These are phyloP conservation scores for Ametastegia equiseti DNA, from an alignment of 2,888 invertebrate genomes.

Conservation along the genomic window DNA sequence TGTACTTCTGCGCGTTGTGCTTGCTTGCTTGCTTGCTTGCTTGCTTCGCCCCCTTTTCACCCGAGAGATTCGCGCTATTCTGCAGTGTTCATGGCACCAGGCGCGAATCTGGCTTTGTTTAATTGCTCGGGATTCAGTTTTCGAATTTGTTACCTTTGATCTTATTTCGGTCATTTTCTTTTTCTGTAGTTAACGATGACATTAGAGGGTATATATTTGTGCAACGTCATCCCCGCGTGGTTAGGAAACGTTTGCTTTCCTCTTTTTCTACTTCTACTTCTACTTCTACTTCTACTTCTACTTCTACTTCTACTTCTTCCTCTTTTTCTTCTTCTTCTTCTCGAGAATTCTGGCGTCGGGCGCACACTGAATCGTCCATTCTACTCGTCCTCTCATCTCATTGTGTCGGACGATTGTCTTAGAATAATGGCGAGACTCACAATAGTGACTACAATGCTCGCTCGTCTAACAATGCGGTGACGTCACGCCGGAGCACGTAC, in stretches of 20 bases:
- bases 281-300: too few relatives aligned
- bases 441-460: constrained; percentile 76
- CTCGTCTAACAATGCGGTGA: constrained; percentile 76
- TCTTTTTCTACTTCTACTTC: too few relatives aligned
- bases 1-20: constrained; percentile 68
- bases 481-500: constrained; percentile 72
- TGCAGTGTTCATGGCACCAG: neutral
- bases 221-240: constrained; percentile 22
- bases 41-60: constrained; percentile 64
- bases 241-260: constrained; percentile 10
- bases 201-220: neutral
- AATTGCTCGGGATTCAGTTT: neutral
- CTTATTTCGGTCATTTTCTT: neutral
- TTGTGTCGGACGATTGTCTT: constrained; percentile 76
- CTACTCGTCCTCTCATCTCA: constrained; percentile 72
- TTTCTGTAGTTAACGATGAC: neutral
- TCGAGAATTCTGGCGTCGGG: constrained; percentile 31
- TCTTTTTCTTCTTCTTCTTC: constrained; percentile 34
- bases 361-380: constrained; percentile 53
- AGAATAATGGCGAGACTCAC: constrained; percentile 76
- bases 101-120: neutral
- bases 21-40: too few relatives aligned
- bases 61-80: neutral
- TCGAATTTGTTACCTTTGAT: neutral
- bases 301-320: too few relatives aligned